These are phyloP conservation scores for Cataglyphis hispanica DNA, from an alignment of 1,140 invertebrate species.

Conservation along the genomic window DNA sequence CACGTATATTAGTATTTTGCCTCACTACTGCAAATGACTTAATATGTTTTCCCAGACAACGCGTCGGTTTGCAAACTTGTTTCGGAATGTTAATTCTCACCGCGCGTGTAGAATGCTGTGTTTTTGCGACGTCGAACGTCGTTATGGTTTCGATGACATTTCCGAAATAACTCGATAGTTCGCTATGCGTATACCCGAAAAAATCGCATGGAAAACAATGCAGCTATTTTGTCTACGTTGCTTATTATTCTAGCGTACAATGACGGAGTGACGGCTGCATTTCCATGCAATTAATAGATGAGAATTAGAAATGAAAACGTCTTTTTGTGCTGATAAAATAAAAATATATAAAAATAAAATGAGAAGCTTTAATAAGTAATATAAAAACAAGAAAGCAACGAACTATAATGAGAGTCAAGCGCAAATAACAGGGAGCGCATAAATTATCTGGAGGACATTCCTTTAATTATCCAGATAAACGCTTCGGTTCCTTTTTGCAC, in stretches of 20 bases:
- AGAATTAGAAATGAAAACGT: neutral
- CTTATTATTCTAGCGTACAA: conserved; percentile 26
- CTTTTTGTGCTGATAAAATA: too few relatives aligned
- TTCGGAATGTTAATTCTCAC: conserved; percentile 9
- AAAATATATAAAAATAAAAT: too few relatives aligned
- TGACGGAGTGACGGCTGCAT: neutral
- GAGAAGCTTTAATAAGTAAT: too few relatives aligned
- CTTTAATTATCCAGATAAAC: too few relatives aligned
- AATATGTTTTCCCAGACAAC: neutral
- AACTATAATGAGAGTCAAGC: too few relatives aligned
- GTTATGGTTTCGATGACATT: neutral
- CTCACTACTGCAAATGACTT: neutral
- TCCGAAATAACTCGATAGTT: conserved; percentile 11
- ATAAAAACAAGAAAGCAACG: too few relatives aligned
- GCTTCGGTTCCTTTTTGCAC: too few relatives aligned
- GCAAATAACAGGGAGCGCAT: too few relatives aligned
- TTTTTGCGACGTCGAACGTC: neutral
- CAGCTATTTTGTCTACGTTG: neutral
- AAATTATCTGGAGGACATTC: too few relatives aligned
- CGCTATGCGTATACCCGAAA: neutral
- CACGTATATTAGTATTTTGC: neutral
- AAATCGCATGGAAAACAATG: conserved; percentile 19
- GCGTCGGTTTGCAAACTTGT: neutral
- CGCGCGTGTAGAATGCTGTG: neutral
- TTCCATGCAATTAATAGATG: neutral